These are phyloP conservation scores for Scomber japonicus DNA, from an alignment of 2,113 vertebrate genomes.

Conservation along the genomic window DNA sequence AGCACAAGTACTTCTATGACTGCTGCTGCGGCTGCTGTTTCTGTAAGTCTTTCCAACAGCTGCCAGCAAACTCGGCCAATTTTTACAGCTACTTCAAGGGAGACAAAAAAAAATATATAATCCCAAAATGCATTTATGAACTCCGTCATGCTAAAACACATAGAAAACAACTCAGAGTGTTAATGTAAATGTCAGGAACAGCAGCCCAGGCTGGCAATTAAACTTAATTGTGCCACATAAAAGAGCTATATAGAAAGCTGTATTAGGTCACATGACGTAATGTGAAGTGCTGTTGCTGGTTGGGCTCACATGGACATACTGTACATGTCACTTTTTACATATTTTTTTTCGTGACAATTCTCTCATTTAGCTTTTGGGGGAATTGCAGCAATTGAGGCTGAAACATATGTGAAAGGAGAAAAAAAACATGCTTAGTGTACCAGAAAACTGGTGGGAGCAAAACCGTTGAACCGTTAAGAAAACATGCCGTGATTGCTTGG, in stretches of 20 bases:
- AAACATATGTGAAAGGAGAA: slow-evolving; percentile 9
- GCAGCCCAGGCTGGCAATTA: neutral
- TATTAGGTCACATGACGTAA: slow-evolving; percentile 5
- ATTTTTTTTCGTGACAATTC: neutral
- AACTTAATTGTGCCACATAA: neutral
- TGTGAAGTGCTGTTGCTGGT: neutral
- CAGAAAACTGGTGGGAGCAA: slow-evolving; percentile 42
- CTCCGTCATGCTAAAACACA: neutral
- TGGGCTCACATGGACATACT: neutral
- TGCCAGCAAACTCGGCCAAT: slow-evolving; percentile 14
- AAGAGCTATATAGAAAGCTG: neutral
- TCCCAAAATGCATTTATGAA: neutral
- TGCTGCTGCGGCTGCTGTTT: neutral
- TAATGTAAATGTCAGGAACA: slow-evolving; percentile 38
- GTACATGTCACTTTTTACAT: neutral
- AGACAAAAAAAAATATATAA: neutral
- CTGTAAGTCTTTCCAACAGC: neutral
- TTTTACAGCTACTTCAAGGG: neutral
- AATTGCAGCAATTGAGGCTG: slow-evolving; percentile 28
- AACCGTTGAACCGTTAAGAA: slow-evolving; percentile 14
- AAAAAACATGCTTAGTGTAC: slow-evolving; percentile 25
- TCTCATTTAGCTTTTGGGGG: slow-evolving; percentile 3
- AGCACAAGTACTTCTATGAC: neutral
- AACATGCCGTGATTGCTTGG: slow-evolving; percentile 10
- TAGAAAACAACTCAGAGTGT: neutral